Percentiles rank a stretch among this genome's conserved stretches.
These are phyloP conservation scores for Rotaria macrura DNA, from an alignment of 2,888 invertebrate genomes.

Conservation along the genomic window DNA sequence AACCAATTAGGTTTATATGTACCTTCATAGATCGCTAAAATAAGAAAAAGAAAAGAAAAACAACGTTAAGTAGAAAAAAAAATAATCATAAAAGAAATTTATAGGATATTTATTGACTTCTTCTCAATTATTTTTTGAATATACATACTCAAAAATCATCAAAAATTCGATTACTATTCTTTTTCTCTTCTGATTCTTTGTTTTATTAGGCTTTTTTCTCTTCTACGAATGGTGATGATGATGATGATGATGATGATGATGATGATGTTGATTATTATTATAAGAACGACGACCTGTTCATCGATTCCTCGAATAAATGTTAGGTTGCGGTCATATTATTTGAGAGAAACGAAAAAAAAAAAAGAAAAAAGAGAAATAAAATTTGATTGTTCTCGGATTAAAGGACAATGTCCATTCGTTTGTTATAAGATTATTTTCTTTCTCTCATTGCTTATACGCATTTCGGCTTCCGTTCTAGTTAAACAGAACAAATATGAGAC, in stretches of 20 bases:
- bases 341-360: neutral
- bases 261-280: neutral
- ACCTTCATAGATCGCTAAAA: conserved; percentile 21
- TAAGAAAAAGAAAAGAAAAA: neutral
- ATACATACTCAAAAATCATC: neutral
- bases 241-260: too few relatives aligned
- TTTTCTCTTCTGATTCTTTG: neutral
- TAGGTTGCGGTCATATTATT: neutral
- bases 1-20: neutral
- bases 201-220: neutral
- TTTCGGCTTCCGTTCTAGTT: conserved; percentile 15
- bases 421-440: conserved; percentile 3
- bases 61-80: too few relatives aligned
- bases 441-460: neutral
- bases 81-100: too few relatives aligned
- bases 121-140: neutral
- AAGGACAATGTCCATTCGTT: conserved; percentile 6
- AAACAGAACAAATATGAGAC: neutral
- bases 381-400: neutral
- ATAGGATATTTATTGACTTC: neutral
- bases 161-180: neutral
- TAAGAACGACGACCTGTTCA: neutral
- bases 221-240: neutral
- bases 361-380: neutral
- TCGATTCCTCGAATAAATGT: neutral